phyloP scores from a whole-genome alignment of 2,113 vertebrate genomes.

The Lophura nycthemera region DNA sequence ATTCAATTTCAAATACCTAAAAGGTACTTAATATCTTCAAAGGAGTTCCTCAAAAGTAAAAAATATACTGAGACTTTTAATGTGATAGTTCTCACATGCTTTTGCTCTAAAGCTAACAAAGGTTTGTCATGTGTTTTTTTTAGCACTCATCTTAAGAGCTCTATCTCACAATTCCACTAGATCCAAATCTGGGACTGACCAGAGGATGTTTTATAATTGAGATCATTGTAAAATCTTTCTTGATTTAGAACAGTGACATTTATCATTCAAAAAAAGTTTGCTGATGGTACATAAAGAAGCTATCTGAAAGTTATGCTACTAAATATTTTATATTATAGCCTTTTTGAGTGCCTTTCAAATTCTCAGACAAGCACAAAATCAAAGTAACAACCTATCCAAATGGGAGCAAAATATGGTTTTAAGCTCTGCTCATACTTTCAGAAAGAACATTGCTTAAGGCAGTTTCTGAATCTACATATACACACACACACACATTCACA shows the following conservation, averaged over 20 bases:
- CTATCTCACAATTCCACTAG: background rate
- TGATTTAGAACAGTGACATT: background rate
- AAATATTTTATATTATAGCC: conserved; percentile 40
- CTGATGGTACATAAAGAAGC: background rate
- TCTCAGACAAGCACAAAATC: conserved; percentile 52
- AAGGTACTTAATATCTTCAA: background rate
- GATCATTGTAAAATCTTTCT: background rate
- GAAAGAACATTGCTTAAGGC: conserved; percentile 52
- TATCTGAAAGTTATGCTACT: conserved; percentile 27
- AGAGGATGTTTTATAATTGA: background rate
- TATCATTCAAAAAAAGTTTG: background rate
- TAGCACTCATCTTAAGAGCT: background rate
- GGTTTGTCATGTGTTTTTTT: background rate
- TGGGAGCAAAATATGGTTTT: conserved; percentile 53
- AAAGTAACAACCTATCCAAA: conserved; percentile 53
- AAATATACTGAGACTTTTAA: background rate
- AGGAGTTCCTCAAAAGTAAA: background rate
- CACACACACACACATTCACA: background rate
- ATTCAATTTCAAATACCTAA: background rate
- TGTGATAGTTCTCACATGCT: background rate
- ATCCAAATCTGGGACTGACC: background rate
- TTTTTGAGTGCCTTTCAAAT: conserved; percentile 45
- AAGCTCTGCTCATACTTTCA: conserved; percentile 24
- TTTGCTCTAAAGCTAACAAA: background rate
- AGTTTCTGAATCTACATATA: background rate